These are phyloP conservation scores for Brachynemurus nebulosus DNA, from an alignment of 2,888 invertebrate genomes.

Conservation along the genomic window DNA sequence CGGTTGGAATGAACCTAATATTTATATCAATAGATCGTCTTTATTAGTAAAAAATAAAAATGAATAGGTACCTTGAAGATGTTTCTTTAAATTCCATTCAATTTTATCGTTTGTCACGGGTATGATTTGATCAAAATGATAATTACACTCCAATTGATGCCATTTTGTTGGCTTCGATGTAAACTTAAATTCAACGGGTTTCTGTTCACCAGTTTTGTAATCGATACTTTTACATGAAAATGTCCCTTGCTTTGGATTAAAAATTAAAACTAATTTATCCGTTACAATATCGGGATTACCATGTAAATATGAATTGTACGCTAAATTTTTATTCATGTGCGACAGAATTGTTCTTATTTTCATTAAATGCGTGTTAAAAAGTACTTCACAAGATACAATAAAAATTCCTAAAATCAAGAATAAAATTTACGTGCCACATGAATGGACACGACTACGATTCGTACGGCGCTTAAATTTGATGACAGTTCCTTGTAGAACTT, in stretches of 20 bases:
- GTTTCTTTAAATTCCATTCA: conserved; percentile 50
- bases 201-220: conserved; percentile 38
- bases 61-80: conserved; percentile 42
- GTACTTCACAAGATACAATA: conserved; percentile 50
- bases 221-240: conserved; percentile 53
- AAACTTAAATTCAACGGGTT: conserved; percentile 66
- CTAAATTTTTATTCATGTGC: conserved; percentile 41
- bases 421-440: too few species aligned
- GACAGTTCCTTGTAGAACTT: too few species aligned
- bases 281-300: conserved; percentile 38
- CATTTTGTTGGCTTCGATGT: conserved; percentile 54
- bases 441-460: too few species aligned
- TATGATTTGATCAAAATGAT: conserved; percentile 62
- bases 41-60: conserved; percentile 7
- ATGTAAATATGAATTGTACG: conserved; percentile 41
- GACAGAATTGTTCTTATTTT: conserved; percentile 44
- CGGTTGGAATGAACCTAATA: too few species aligned
- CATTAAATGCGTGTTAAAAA: conserved; percentile 40
- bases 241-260: conserved; percentile 37
- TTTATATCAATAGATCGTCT: conserved; percentile 9
- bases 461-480: too few species aligned
- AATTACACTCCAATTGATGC: conserved; percentile 60
- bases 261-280: conserved; percentile 53
- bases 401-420: conserved; percentile 46
- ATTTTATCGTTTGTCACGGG: conserved; percentile 48